Evolutionary conservation across 2,888 invertebrate species (phyloP).

Genomic region (Dasysyrphus tricinctus): DNA sequence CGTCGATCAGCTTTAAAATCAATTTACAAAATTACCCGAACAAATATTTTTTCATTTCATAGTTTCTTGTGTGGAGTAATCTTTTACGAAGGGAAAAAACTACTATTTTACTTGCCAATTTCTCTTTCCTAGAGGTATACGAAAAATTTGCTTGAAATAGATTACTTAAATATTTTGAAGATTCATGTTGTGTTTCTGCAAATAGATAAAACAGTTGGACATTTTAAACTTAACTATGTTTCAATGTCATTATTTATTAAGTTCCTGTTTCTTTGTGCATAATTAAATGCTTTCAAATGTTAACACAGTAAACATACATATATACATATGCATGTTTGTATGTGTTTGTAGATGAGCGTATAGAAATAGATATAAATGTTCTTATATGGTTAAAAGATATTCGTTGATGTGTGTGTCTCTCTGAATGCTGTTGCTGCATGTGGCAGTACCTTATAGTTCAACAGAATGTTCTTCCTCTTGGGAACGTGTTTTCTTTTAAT

Average conservation of each 20-base stretch:
- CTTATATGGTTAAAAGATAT: neutral
- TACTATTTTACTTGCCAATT: too few relatives aligned
- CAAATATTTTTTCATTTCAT: too few relatives aligned
- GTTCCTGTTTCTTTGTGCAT: neutral
- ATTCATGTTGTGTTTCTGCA: neutral
- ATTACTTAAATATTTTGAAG: too few relatives aligned
- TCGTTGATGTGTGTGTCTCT: neutral
- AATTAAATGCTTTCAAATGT: neutral
- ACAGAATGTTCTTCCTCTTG: neutral
- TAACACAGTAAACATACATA: neutral
- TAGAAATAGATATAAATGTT: neutral
- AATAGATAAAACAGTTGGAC: neutral
- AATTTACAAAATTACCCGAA: too few relatives aligned
- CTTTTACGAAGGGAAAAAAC: too few relatives aligned
- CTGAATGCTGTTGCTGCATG: neutral
- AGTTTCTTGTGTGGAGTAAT: too few relatives aligned
- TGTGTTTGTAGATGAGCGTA: neutral
- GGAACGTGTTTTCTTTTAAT: neutral
- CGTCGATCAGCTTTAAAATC: too few relatives aligned
- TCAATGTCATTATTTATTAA: neutral
- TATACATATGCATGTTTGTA: neutral
- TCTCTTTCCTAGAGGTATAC: too few relatives aligned
- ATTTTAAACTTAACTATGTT: neutral
- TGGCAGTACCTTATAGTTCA: neutral
- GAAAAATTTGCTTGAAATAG: too few relatives aligned